Evolutionary conservation across 1,140 invertebrate species (phyloP).

Genomic region (Aphelinus atriplicis): DNA sequence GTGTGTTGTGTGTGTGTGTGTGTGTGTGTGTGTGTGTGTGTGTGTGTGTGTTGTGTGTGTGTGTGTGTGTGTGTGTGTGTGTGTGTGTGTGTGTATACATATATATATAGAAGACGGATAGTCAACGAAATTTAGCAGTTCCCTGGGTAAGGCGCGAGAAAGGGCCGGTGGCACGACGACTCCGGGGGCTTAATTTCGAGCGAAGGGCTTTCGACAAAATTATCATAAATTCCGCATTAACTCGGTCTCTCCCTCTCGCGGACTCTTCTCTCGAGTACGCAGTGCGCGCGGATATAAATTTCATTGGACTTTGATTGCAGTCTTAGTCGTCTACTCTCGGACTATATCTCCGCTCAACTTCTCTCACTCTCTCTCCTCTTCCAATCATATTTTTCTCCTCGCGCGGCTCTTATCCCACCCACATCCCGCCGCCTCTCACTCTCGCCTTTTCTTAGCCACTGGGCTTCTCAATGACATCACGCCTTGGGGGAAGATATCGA

Average conservation of each 20-base stretch:
- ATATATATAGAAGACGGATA: conserved; percentile 13
- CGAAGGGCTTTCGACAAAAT: conserved; percentile 42
- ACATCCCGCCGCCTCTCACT: neutral
- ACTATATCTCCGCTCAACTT: conserved; percentile 7
- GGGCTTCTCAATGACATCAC: neutral
- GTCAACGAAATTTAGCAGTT: conserved; percentile 24
- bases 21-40: too few species aligned
- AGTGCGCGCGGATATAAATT: conserved; percentile 51
- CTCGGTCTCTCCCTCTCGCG: conserved; percentile 42
- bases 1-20: too few species aligned
- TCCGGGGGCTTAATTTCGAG: conserved; percentile 17
- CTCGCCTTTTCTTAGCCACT: too few species aligned
- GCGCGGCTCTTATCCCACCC: neutral
- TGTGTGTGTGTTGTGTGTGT: too few species aligned
- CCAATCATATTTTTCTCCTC: conserved; percentile 1
- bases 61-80: too few species aligned
- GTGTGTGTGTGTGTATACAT: too few species aligned
- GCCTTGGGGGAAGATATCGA: neutral
- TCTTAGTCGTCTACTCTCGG: conserved; percentile 19
- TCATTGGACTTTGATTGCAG: conserved; percentile 55
- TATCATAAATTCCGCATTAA: conserved; percentile 55
- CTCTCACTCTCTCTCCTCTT: conserved; percentile 9
- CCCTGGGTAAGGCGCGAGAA: neutral
- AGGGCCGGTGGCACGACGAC: neutral
- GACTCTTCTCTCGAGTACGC: conserved; percentile 40